Conservation (phyloP, 53 echinoderm and acorn worm genomes). For the Luidia sarsii region DNA sequence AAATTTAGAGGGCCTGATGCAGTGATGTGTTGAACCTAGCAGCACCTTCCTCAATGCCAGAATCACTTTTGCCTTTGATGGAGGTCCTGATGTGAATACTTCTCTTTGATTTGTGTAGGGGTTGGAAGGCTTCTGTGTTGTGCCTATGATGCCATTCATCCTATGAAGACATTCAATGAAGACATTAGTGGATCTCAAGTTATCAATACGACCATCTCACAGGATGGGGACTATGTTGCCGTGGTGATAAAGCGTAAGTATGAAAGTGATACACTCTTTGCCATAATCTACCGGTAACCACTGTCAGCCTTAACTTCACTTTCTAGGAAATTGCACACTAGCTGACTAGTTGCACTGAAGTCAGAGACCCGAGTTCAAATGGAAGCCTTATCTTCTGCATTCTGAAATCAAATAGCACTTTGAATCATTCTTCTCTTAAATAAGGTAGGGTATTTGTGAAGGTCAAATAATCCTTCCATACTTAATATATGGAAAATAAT, state of each 20-base stretch:
- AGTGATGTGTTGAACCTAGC: too few species aligned
- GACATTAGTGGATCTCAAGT: constrained; percentile 55
- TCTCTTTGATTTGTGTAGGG: constrained; percentile 40
- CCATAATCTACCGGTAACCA: not conserved
- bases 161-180: constrained; percentile 81
- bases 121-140: constrained; percentile 77
- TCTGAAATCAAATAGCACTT: too few species aligned
- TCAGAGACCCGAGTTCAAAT: too few species aligned
- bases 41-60: not conserved
- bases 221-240: constrained; percentile 87
- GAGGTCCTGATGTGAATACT: too few species aligned
- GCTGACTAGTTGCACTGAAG: not conserved
- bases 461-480: too few species aligned
- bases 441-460: too few species aligned
- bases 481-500: too few species aligned
- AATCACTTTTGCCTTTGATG: too few species aligned
- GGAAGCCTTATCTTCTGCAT: too few species aligned
- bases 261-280: not conserved
- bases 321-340: not conserved
- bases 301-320: too few species aligned
- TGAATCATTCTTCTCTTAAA: too few species aligned
- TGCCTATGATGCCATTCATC: constrained; percentile 68
- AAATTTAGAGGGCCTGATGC: too few species aligned
- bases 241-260: constrained; percentile 80
- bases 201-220: constrained; percentile 51